Base-by-base conservation (phyloP, 2,888 invertebrate genomes). In the Phorcus lineatus region DNA sequence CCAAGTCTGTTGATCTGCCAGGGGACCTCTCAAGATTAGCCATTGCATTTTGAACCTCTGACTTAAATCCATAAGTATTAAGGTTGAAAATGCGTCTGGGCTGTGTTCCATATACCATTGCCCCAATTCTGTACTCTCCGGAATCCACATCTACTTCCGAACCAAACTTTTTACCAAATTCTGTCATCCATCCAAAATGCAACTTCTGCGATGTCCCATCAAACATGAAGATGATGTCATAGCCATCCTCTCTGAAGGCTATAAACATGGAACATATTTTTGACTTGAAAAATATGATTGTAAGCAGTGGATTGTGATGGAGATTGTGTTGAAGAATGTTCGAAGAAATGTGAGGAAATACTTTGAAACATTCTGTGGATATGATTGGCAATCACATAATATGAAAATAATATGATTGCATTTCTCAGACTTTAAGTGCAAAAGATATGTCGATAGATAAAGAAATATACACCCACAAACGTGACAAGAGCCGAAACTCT, bases 161-260 rank as follows among this genome's bases (percentile, higher is more conserved):
- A 47, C 82, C 83, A 28, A 89, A 83, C 17, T 81, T 40, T 24
- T 76, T 66, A 31, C 84, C 82, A 62, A 85, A 87, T 17, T 52
- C 62, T 67, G 83, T 84, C 82, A 86, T 84, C 84, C 82, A 84
- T 16, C 74, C 79, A 66, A 85, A 86, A 74, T 79, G 80, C 9
- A 81, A 77, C 47, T 85, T 82, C 52, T 84, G 82, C 17, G 88
- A 88, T 13, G 88, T 84, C 16, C 87, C 79, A 80, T 90, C 90
- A 79, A 90, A 78, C 81, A 90, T 85, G 75, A 90, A 85, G 74
- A 87, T 82, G 13, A 90, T 47, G 78, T 90, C 89, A 54, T 75
- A 78, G 31, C 87, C 87, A 47, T 79, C 81, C 4, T 84, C 83
- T 9, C 31, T 79, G 74, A 28, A 55, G n/a, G 74, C 79, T 79